Base-by-base conservation (phyloP, 2,113 vertebrate species). In the Herpailurus yagouaroundi region DNA sequence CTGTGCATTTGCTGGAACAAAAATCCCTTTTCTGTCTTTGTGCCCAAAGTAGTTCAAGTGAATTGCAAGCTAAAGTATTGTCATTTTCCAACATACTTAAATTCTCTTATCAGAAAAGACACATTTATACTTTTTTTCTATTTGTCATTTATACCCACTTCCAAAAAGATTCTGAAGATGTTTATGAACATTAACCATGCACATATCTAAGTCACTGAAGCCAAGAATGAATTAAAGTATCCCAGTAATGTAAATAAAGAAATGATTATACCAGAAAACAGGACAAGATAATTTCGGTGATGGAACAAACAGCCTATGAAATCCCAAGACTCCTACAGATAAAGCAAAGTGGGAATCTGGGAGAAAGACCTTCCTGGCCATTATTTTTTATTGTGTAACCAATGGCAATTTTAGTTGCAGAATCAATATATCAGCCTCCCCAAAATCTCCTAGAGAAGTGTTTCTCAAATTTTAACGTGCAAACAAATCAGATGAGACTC, bases 11-110 rank as follows among this genome's bases (percentile, higher is more conserved):
- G 68, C 91, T 90, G 69, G 63, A 95, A 94, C 81, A 89, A 96
- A 97, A 95, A 76, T 50, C 71, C 38, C 57, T 93, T 66, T 95
- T 94, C 93, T 96, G 74, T 96, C 91, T 94, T 93, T 93, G 92
- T 94, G 74, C 36, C 69, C 55, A 80, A 79, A 87, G 87, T 60
- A 69, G 68, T 91, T 93, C 83, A 81, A 95, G n/a, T 68, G 41
- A 66, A 90, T 33, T n/a, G 80, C 85, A 87, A 94, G 55, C 80
- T 92, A 64, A 93, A 86, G 77, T 94, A 80, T 33, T 25, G 18
- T 66, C 31, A 76, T 57, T 79, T 90, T 16, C 36, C 83, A 82
- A 96, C 33, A 87, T 33, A 66, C 38, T 79, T 90, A 77, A 87
- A 90, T 82, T 92, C 50, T 84, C 63, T 92, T 89, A 74, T 73